phyloP scores from a whole-genome alignment of 2,888 invertebrate species.

The Drosophila borealis region DNA sequence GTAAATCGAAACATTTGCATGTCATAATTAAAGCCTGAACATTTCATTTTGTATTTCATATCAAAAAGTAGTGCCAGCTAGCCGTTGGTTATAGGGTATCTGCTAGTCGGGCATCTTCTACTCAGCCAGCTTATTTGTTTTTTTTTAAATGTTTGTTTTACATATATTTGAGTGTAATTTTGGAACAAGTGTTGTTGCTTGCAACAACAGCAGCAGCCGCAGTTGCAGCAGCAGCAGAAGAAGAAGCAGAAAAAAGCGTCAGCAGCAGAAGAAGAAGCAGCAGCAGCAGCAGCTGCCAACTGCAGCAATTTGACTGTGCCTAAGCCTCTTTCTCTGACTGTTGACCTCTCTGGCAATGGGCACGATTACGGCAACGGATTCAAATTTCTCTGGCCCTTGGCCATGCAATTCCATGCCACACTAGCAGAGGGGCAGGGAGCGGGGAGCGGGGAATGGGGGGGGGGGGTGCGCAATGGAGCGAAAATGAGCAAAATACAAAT shows the following conservation, averaged over 20 bases:
- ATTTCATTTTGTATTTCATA: too few species aligned
- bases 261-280: too few species aligned
- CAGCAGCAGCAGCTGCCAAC: constrained; percentile 1
- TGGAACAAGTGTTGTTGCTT: constrained; percentile 68
- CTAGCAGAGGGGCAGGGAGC: constrained; percentile 17
- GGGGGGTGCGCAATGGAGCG: constrained; percentile 22
- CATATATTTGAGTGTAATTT: constrained; percentile 63
- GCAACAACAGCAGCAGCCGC: constrained; percentile 23
- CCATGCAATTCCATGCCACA: constrained; percentile 8
- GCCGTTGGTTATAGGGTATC: too few species aligned
- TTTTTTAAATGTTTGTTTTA: constrained; percentile 21
- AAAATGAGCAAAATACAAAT: constrained; percentile 49
- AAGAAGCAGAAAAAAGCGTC: too few species aligned
- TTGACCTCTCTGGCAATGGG: constrained; percentile 44
- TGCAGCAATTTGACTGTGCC: constrained; percentile 39
- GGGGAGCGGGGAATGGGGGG: constrained; percentile 20
- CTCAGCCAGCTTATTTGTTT: constrained; percentile 14
- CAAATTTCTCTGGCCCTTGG: constrained; percentile 1
- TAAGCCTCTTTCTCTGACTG: constrained; percentile 37
- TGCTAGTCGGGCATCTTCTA: neutral
- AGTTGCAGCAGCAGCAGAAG: constrained; percentile 1
- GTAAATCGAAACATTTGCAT: too few species aligned
- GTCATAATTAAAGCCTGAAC: too few species aligned
- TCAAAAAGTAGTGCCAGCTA: too few species aligned
- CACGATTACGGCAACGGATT: constrained; percentile 12